Percentiles rank a stretch among this genome's conserved stretches.
Conservation (phyloP, 2,797 vertebrate genomes). For the Microcaecilia unicolor region DNA sequence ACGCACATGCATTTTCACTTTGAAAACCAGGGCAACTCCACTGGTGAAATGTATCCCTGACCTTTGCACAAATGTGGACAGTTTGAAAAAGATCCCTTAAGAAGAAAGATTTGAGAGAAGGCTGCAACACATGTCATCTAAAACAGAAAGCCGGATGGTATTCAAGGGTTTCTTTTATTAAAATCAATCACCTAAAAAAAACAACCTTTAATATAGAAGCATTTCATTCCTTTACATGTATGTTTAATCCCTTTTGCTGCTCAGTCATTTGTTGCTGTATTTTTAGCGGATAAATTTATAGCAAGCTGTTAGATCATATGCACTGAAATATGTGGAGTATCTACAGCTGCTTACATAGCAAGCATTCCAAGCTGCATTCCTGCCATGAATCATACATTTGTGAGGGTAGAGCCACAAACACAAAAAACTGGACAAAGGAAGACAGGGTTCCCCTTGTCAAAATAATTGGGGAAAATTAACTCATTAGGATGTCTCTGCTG, state of each 20-base stretch:
- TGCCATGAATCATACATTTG: conserved; percentile 62
- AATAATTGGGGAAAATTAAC: no score
- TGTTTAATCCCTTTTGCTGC: conserved; percentile 62
- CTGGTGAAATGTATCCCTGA: no score
- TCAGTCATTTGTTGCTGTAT: conserved; percentile 71
- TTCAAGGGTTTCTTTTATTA: conserved; percentile 52
- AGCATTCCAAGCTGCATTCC: conserved; percentile 63
- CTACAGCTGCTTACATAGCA: conserved; percentile 73
- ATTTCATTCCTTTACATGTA: conserved; percentile 57
- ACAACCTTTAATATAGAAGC: conserved; percentile 57
- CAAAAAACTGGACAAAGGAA: conserved; percentile 23
- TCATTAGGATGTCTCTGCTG: no score
- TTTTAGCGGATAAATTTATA: conserved; percentile 72
- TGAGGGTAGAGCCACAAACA: conserved; percentile 42
- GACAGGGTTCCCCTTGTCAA: neutral
- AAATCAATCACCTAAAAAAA: conserved; percentile 43
- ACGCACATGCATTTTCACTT: no score
- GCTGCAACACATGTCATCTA: no score
- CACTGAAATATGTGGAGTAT: conserved; percentile 62
- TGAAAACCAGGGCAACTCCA: no score
- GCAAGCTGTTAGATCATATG: conserved; percentile 65
- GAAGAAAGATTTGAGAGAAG: no score
- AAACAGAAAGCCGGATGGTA: no score
- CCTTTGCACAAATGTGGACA: no score
- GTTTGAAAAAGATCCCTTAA: no score